A percentile compares a stretch with the other conserved stretches of the same genome.
Evolutionary conservation across 2,113 vertebrate species (phyloP).

Genomic region (Amia ocellicauda): DNA sequence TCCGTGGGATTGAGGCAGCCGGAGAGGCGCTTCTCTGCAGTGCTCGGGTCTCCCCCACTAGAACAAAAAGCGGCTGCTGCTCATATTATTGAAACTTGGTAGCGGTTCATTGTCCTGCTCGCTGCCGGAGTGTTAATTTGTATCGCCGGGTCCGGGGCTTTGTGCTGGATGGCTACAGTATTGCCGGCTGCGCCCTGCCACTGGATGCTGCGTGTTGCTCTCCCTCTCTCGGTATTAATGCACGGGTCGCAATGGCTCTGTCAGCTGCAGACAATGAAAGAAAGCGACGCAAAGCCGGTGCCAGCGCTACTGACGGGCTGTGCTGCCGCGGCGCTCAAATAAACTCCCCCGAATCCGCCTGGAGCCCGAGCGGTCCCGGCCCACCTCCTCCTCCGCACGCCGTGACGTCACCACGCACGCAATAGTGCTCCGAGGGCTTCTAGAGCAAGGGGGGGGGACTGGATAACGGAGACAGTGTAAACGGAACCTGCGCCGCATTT

Average conservation of each 20-base stretch:
- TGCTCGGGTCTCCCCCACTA: constrained; percentile 52
- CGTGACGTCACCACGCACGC: constrained; percentile 68
- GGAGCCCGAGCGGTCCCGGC: constrained; percentile 59
- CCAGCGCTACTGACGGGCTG: constrained; percentile 49
- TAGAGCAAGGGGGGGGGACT: constrained; percentile 52
- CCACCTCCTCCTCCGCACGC: constrained; percentile 62
- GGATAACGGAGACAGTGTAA: constrained; percentile 26
- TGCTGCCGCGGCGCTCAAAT: constrained; percentile 60
- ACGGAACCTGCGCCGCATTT: constrained; percentile 56
- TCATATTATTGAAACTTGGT: constrained; percentile 68
- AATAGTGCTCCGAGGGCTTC: constrained; percentile 56
- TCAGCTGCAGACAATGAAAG: constrained; percentile 61
- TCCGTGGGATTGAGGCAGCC: constrained; percentile 47
- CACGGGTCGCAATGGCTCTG: constrained; percentile 45
- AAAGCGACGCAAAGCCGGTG: constrained; percentile 51
- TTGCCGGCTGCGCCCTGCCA: constrained; percentile 47
- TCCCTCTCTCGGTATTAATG: constrained; percentile 31
- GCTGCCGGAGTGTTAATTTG: too few relatives aligned
- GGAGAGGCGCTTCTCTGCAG: constrained; percentile 46
- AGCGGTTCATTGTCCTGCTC: constrained; percentile 67
- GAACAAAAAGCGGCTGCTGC: constrained; percentile 58
- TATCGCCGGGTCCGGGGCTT: constrained; percentile 46
- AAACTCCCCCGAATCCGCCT: constrained; percentile 57
- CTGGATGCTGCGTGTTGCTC: constrained; percentile 31
- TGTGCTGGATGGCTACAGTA: constrained; percentile 41